Evolutionary conservation across 2,113 vertebrate species (phyloP).

Genomic region (Tricholaema leucomelas): DNA sequence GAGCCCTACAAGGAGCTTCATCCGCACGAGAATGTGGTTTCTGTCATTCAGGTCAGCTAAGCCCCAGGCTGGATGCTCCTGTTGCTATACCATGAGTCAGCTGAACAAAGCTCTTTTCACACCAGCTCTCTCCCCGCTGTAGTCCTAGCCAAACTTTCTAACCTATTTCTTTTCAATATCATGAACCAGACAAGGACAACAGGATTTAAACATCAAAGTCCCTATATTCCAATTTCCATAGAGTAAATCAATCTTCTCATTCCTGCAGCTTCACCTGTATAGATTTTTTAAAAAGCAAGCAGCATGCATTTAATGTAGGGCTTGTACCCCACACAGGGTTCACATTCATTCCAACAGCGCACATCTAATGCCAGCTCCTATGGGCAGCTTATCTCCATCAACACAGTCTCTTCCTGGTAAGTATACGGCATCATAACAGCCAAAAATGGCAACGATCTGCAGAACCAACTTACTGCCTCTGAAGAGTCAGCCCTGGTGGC

Average conservation of each 20-base stretch:
- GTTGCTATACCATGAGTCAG: background rate
- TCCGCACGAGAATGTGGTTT: background rate
- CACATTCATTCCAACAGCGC: background rate
- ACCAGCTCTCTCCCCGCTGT: background rate
- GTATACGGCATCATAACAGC: background rate
- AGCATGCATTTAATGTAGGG: background rate
- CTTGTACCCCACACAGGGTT: background rate
- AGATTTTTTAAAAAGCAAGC: background rate
- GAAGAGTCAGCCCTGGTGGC: fast-evolving
- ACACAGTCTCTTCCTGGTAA: background rate
- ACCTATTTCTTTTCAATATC: slow-evolving; percentile 2
- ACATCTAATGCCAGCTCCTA: background rate
- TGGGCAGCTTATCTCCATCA: background rate
- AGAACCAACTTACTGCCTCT: background rate
- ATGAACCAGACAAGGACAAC: slow-evolving; percentile 34
- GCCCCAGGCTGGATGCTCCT: background rate
- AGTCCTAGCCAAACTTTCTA: background rate
- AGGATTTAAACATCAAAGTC: slow-evolving; percentile 38
- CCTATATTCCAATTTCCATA: background rate
- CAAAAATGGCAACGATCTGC: background rate
- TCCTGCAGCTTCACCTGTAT: background rate
- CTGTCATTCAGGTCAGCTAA: background rate
- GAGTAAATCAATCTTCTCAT: slow-evolving; percentile 8
- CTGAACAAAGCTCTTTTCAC: background rate
- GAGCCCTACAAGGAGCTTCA: background rate